Conservation (phyloP, 2,113 vertebrate genomes). For the Microtus oregoni region DNA sequence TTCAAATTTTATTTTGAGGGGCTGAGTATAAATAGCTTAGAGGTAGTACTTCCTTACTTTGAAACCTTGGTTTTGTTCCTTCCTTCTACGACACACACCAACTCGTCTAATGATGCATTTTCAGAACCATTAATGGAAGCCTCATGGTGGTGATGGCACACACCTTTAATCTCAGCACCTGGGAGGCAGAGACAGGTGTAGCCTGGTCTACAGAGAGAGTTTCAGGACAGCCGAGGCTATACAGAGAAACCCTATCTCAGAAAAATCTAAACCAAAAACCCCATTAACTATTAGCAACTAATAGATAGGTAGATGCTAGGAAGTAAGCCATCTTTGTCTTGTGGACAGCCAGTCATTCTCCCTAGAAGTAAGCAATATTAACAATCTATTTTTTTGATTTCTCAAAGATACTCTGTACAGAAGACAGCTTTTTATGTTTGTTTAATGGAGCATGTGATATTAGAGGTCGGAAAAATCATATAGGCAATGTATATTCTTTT, state of each 20-base stretch:
- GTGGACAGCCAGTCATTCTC: not conserved
- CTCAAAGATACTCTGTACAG: not conserved
- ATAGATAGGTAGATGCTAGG: not conserved
- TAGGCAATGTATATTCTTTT: not conserved
- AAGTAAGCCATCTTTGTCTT: not conserved
- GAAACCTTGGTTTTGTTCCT: not conserved
- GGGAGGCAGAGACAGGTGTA: not conserved
- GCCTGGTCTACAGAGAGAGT: not conserved
- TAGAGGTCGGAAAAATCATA: not conserved
- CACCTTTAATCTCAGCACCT: not conserved
- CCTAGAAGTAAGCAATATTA: not conserved
- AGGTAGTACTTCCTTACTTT: not conserved
- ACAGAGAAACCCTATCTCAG: not conserved
- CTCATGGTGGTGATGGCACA: not conserved
- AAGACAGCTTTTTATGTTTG: not conserved
- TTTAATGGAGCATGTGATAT: not conserved
- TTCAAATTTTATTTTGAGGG: not conserved
- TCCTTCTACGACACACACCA: not conserved
- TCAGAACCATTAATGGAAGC: not conserved
- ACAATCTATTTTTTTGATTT: not conserved
- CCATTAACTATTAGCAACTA: not conserved
- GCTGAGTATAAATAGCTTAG: not conserved
- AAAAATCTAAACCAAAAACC: not conserved
- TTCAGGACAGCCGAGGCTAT: not conserved
- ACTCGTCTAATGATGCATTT: not conserved